These are phyloP conservation scores for Polyploca ridens DNA, from an alignment of 2,888 invertebrate species.

Conservation along the genomic window DNA sequence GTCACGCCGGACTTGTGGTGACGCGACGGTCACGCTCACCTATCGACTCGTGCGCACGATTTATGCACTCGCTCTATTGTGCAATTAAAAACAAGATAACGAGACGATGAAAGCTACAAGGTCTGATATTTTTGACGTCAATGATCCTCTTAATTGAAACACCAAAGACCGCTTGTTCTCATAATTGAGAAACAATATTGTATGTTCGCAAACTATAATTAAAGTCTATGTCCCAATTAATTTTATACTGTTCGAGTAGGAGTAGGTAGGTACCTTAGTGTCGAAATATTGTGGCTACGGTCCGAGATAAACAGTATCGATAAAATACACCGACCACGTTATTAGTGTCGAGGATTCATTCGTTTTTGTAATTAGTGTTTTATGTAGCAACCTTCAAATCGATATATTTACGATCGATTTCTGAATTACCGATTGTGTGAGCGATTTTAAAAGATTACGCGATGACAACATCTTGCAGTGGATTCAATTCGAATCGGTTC, in stretches of 20 bases:
- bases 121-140: slow-evolving; percentile 41
- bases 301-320: slow-evolving; percentile 64
- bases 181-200: slow-evolving; percentile 39
- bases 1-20: slow-evolving; percentile 57
- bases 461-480: slow-evolving; percentile 27
- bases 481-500: slow-evolving; percentile 43
- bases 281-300: slow-evolving; percentile 63
- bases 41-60: slow-evolving; percentile 63
- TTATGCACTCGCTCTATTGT: slow-evolving; percentile 49
- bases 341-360: slow-evolving; percentile 40
- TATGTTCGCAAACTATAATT: slow-evolving; percentile 54
- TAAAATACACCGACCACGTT: slow-evolving; percentile 55
- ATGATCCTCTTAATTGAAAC: slow-evolving; percentile 37
- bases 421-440: slow-evolving; percentile 35
- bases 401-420: slow-evolving; percentile 41
- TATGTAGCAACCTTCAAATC: slow-evolving; percentile 37
- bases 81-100: slow-evolving; percentile 51
- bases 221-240: slow-evolving; percentile 69
- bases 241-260: slow-evolving; percentile 48
- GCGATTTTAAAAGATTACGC: slow-evolving; percentile 33
- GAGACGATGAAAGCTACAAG: slow-evolving; percentile 47
- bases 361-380: slow-evolving; percentile 33
- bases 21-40: slow-evolving; percentile 63
- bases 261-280: slow-evolving; percentile 35
- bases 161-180: slow-evolving; percentile 33